phyloP scores from a whole-genome alignment of 30 jellyfish, hydroid and myxozoan genomes.

The Aurelia sp. region DNA sequence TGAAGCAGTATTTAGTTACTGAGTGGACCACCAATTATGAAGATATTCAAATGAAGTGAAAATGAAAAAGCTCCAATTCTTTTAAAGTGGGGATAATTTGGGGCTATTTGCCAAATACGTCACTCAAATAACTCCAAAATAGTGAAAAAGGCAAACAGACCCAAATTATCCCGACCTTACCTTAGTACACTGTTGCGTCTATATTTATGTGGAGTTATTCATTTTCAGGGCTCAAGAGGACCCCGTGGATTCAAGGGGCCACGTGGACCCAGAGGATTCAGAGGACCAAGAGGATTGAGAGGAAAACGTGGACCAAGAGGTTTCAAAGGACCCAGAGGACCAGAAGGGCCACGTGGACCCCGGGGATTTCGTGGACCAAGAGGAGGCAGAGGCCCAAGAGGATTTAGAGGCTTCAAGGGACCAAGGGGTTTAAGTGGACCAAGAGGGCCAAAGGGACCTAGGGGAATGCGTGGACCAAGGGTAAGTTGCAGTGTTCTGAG shows the following conservation, averaged over 20 bases:
- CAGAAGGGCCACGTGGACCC: slow-evolving; percentile 1
- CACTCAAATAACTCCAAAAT: too few relatives aligned
- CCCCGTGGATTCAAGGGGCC: slow-evolving; percentile 29
- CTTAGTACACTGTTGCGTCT: too few relatives aligned
- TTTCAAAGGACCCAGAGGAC: slow-evolving; percentile 41
- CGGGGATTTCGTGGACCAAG: neutral
- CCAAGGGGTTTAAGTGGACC: slow-evolving; percentile 1
- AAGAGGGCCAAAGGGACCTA: slow-evolving; percentile 8
- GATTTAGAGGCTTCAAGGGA: slow-evolving; percentile 19
- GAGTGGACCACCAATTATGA: too few relatives aligned
- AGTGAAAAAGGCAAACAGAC: too few relatives aligned
- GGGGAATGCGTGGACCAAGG: slow-evolving; percentile 31
- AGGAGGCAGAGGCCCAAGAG: slow-evolving; percentile 11
- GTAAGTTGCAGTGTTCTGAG: neutral
- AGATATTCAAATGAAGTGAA: too few relatives aligned
- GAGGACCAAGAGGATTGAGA: slow-evolving; percentile 1
- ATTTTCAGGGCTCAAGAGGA: neutral
- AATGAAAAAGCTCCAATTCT: too few relatives aligned
- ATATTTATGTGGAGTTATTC: too few relatives aligned
- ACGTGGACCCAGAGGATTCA: neutral
- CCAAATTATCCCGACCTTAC: too few relatives aligned
- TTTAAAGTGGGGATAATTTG: too few relatives aligned
- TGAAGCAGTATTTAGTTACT: too few relatives aligned
- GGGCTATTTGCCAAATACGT: too few relatives aligned
- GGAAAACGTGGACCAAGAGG: slow-evolving; percentile 35